phyloP scores from a whole-genome alignment of 2,113 vertebrate genomes.

The Epinephelus moara region DNA sequence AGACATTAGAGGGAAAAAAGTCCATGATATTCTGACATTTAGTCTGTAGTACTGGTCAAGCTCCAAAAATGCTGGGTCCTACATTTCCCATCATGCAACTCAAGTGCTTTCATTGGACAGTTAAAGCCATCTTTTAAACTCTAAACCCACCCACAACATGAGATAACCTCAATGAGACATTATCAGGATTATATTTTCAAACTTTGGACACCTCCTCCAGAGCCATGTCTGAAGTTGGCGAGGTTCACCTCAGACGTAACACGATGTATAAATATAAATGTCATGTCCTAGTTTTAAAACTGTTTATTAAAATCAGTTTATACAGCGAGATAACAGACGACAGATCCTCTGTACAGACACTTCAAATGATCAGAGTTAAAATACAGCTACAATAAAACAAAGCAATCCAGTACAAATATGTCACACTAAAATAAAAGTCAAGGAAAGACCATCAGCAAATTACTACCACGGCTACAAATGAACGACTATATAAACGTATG shows the following conservation, averaged over 20 bases:
- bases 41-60: too few species aligned
- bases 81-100: neutral
- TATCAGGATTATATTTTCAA: neutral
- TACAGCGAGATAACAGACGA: neutral
- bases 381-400: neutral
- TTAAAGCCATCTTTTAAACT: too few species aligned
- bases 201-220: neutral
- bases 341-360: neutral
- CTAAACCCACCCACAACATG: too few species aligned
- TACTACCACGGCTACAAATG: slow-evolving; percentile 8
- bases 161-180: too few species aligned
- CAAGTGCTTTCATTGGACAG: too few species aligned
- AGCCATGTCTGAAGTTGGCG: neutral
- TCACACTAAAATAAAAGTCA: neutral
- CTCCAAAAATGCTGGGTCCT: neutral
- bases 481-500: neutral
- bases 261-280: neutral
- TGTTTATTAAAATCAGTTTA: neutral
- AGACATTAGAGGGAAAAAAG: too few species aligned
- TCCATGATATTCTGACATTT: too few species aligned
- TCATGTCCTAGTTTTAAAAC: neutral
- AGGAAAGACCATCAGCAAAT: slow-evolving; percentile 11
- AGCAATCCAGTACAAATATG: neutral
- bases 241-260: neutral
- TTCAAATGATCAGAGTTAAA: neutral